phyloP scores from a whole-genome alignment of 2,888 invertebrate genomes.

The Timandra comae region DNA sequence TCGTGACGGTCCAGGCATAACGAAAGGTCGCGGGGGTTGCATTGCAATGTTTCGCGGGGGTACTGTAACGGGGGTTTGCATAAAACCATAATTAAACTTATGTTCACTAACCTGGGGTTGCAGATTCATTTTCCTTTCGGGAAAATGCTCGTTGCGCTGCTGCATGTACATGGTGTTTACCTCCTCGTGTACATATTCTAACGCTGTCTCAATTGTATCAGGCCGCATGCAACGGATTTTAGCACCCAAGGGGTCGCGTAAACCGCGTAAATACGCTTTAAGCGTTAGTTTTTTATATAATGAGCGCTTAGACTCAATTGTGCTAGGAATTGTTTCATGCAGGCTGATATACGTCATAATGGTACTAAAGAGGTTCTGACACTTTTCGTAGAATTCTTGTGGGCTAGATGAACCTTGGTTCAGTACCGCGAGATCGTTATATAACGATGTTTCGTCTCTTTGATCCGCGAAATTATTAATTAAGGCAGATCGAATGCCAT shows the following conservation, averaged over 20 bases:
- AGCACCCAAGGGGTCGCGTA: conserved; percentile 21
- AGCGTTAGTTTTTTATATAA: conserved; percentile 22
- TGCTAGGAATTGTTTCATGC: conserved; percentile 17
- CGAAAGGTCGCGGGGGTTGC: neutral
- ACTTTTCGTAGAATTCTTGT: conserved; percentile 23
- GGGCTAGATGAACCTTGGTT: conserved; percentile 17
- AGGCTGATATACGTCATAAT: conserved; percentile 20
- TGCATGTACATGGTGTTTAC: conserved; percentile 21
- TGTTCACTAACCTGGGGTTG: conserved; percentile 1
- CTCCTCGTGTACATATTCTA: conserved; percentile 24
- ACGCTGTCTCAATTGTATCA: conserved; percentile 18
- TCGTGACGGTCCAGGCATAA: neutral
- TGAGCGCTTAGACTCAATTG: conserved; percentile 14
- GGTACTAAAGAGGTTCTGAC: conserved; percentile 22
- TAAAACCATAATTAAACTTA: conserved; percentile 17
- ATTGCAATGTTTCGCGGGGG: too few species aligned
- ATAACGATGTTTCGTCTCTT: conserved; percentile 21
- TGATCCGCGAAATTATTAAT: conserved; percentile 24
- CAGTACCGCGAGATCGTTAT: conserved; percentile 17
- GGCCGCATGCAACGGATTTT: conserved; percentile 26
- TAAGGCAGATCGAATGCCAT: conserved; percentile 15
- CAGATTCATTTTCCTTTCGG: neutral
- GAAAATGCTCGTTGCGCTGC: conserved; percentile 6
- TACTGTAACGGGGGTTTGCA: too few species aligned
- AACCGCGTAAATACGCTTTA: conserved; percentile 20